Evolutionary conservation across 2,888 invertebrate genomes (phyloP), one percentile per base, ranked within the genome.

Genomic region (Tetragnatha montana): DNA sequence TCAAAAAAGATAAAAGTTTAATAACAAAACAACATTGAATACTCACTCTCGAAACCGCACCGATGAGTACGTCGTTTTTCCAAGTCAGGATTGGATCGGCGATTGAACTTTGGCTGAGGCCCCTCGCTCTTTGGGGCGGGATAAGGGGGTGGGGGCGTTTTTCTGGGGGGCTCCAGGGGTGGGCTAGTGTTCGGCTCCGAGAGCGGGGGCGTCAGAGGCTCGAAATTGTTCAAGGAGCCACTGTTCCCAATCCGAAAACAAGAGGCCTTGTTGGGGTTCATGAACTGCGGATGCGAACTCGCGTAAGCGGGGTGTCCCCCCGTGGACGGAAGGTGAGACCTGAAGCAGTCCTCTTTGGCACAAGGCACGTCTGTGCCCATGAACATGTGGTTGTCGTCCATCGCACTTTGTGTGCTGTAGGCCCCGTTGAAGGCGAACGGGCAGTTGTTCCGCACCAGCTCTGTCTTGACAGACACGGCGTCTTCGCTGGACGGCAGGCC

Each of bases 11-110:
- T n/a, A n/a, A n/a, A n/a, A n/a, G n/a, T 35, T 35, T 35, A 35
- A 35, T 35, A 35, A 35, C 35, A 35, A 4, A 35, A 35, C 4
- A n/a, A 4, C 35, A 35, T 35, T 35, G 35, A 35, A 4, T 35
- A 83, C 91, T 94, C 92, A 94, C 98, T 98, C 94, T 97, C 96
- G 94, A 97, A 98, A 95, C 98, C 97, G 95, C 99, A 99, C 94
- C 97, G 98, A 93, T 99, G 98, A 92, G 98, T 98, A 93, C 99
- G 95, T 92, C 98, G 95, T 94, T 98, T 98, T 94, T 99, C 98
- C 92, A 99, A 94, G 94, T 99, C 98, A 0, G 98, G 98, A 94
- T 99, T 99, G 94, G 98, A 98, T 93, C 98, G 95, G 92, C 98
- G 95, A 94, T 98, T 98, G 94, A 97, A 98, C 93, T 96, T 97